A percentile compares a stretch with the other conserved stretches of the same genome.
Evolutionary conservation across 2,888 invertebrate genomes (phyloP).

Genomic region (Mycalesis mineus): DNA sequence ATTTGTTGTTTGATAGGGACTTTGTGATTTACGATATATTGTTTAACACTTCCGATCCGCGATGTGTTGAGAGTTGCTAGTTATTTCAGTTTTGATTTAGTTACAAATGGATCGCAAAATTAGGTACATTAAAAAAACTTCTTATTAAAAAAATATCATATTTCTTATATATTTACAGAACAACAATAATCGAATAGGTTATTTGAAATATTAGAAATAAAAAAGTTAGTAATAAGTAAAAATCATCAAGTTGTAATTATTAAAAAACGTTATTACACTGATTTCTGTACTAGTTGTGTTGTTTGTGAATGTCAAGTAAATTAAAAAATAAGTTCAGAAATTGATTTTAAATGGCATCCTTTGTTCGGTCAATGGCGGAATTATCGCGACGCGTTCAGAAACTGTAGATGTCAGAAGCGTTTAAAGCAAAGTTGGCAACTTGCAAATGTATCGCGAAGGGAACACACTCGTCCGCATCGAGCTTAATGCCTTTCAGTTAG

Average conservation of each 20-base stretch:
- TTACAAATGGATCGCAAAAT: too few species aligned
- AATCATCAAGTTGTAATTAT: not conserved
- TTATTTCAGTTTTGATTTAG: constrained; percentile 16
- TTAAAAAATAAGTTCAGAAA: not conserved
- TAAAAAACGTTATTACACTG: too few species aligned
- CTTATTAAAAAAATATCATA: too few species aligned
- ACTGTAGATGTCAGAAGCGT: constrained; percentile 25
- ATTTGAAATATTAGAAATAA: too few species aligned
- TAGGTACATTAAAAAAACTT: too few species aligned
- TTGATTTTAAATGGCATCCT: not conserved
- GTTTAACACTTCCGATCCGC: constrained; percentile 40
- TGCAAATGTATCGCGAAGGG: constrained; percentile 19
- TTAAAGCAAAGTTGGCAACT: constrained; percentile 24
- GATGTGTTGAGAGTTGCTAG: constrained; percentile 37
- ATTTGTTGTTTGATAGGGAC: constrained; percentile 60
- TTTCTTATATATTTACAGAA: too few species aligned
- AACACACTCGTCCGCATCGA: constrained; percentile 35
- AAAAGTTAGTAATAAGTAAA: not conserved
- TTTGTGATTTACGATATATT: constrained; percentile 72
- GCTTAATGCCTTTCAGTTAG: constrained; percentile 28
- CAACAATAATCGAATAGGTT: too few species aligned
- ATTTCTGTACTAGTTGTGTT: too few species aligned
- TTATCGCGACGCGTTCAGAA: constrained; percentile 11
- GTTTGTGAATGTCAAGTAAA: too few species aligned
- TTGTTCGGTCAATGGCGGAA: constrained; percentile 3